Evolutionary conservation across 2,797 vertebrate species (phyloP), one percentile per base, ranked within the genome.

Genomic region (Myripristis jacobus): DNA sequence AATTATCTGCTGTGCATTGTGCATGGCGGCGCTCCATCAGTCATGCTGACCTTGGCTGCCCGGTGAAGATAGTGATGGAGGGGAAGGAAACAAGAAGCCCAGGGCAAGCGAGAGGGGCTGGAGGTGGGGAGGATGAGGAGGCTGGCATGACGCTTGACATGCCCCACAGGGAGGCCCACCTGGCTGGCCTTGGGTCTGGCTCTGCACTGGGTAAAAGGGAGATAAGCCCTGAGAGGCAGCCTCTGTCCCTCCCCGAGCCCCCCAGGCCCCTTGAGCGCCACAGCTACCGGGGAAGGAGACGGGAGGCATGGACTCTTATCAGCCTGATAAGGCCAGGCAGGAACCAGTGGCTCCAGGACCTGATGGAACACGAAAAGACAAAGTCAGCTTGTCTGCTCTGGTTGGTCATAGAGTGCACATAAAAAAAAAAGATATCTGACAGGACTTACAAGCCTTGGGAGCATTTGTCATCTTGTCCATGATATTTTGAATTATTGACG

Each of bases 151-250:
- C 11, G 31, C 79, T 64, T n/a, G 75, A 80, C 72, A 64, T 74
- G 61, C 60, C 80, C 72, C 25, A 22, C 62, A 83, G 84, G 59
- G 82, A 79, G 76, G 81, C 80, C 88, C 83, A 90, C 87, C 88
- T 91, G 87, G 74, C 79, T 68, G 84, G 86, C 86, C 82, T 89
- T 84, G 86, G 81, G 84, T 80, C 50, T 22, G 70, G 58, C 68
- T 67, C 24, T 55, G 68, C 58, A 62, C 77, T 16, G 82, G 78
- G 63, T 73, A 66, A 64, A 79, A 50, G 58, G 50, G 61, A 84
- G 92, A 93, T 93, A 91, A 93, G 85, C 69, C 87, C 80, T 77
- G 79, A 83, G 86, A 89, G 70, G 68, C 73, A 34, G 79, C 59
- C 66, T 80, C 77, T 81, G 64, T 89, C 66, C 79, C 69, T 66